These are phyloP conservation scores for Melanotaenia maccullochi DNA, from an alignment of 2,797 vertebrate genomes.

Conservation along the genomic window DNA sequence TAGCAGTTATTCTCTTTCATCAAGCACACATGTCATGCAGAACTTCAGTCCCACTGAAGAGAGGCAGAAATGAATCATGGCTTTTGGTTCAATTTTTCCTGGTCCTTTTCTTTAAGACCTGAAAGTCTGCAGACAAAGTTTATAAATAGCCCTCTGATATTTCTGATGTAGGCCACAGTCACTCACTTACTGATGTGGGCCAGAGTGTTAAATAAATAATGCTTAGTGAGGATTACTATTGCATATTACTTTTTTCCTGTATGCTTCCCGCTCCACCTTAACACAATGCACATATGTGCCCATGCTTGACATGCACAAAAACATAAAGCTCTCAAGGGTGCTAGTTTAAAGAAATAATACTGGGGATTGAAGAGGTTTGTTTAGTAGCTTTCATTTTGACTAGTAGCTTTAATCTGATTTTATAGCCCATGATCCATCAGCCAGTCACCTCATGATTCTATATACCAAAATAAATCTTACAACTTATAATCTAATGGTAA, in stretches of 20 bases:
- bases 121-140: constrained; percentile 43
- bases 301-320: constrained; percentile 13
- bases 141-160: constrained; percentile 75
- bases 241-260: constrained; percentile 57
- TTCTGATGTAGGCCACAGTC: constrained; percentile 73
- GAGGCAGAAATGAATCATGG: constrained; percentile 12
- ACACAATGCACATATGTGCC: constrained; percentile 29
- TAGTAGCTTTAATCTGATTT: constrained; percentile 46
- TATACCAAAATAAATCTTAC: constrained; percentile 15
- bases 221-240: constrained; percentile 71
- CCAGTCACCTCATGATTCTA: constrained; percentile 25
- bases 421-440: constrained; percentile 11
- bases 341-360: constrained; percentile 22
- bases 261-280: constrained; percentile 28
- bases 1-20: constrained; percentile 48
- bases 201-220: constrained; percentile 81
- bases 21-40: constrained; percentile 21
- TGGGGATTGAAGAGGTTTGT: not conserved
- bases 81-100: constrained; percentile 20
- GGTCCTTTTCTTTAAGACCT: constrained; percentile 46
- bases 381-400: constrained; percentile 43
- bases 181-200: constrained; percentile 69
- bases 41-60: constrained; percentile 8
- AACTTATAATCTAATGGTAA: constrained; percentile 18
- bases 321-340: constrained; percentile 16